Conservation (phyloP, 2,113 vertebrate species). For the Pituophis catenifer region DNA sequence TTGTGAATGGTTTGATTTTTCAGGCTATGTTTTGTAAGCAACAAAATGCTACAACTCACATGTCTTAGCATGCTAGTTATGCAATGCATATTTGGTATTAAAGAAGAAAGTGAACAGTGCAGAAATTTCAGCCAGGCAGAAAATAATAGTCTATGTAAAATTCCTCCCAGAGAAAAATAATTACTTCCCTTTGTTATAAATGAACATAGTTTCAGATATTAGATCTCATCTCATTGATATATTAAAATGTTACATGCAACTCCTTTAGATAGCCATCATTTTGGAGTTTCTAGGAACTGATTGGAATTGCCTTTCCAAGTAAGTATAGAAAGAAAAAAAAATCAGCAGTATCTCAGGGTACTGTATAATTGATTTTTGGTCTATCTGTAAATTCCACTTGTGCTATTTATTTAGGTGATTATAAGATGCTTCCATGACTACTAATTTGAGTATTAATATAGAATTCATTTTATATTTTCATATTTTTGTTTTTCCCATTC, state of each 20-base stretch:
- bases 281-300: slow-evolving; percentile 55
- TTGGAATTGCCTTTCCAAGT: slow-evolving; percentile 25
- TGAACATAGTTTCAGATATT: slow-evolving; percentile 14
- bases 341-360: slow-evolving; percentile 31
- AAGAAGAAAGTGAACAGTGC: background rate
- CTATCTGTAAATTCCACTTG: slow-evolving; percentile 37
- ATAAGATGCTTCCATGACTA: slow-evolving; percentile 38
- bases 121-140: background rate
- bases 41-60: background rate
- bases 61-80: background rate
- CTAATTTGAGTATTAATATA: slow-evolving; percentile 31
- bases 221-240: slow-evolving; percentile 28
- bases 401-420: slow-evolving; percentile 44
- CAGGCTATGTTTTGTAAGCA: background rate
- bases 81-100: background rate
- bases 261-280: slow-evolving; percentile 65
- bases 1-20: background rate
- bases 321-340: slow-evolving; percentile 24
- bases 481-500: slow-evolving; percentile 44
- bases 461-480: slow-evolving; percentile 50
- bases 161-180: background rate
- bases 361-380: slow-evolving; percentile 31
- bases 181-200: background rate
- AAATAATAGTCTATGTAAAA: background rate
- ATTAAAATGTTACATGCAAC: slow-evolving; percentile 39